Evolutionary conservation across 2,113 vertebrate species (phyloP).

Genomic region (Phylloscopus trochiloides): DNA sequence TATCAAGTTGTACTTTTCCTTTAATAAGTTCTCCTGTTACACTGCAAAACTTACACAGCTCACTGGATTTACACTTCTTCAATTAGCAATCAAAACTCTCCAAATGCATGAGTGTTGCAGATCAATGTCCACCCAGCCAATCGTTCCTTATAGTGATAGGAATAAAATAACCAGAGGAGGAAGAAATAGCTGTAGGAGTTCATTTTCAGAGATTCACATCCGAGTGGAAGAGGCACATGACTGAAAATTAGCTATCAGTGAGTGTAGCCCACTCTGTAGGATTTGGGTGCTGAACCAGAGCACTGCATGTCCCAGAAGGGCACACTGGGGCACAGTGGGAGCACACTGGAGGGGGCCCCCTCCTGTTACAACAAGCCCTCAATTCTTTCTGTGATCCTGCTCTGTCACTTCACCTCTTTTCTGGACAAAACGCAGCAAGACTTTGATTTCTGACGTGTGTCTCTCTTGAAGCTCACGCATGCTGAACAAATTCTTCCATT

Average conservation of each 20-base stretch:
- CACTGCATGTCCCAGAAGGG: background rate
- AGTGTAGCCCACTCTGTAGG: too few relatives aligned
- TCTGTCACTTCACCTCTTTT: background rate
- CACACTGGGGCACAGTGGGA: background rate
- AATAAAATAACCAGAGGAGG: background rate
- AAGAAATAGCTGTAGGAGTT: background rate
- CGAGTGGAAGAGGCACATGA: background rate
- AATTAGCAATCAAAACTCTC: slow-evolving; percentile 12
- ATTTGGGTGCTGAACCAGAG: background rate
- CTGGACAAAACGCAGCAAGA: background rate
- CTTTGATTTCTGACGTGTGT: background rate
- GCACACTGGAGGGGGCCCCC: background rate
- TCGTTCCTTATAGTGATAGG: background rate
- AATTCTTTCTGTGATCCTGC: background rate
- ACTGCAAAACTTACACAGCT: background rate
- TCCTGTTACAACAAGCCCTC: background rate
- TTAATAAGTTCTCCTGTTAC: background rate
- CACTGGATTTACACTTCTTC: slow-evolving; percentile 6
- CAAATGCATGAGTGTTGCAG: background rate
- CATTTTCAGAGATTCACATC: background rate
- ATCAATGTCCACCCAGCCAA: background rate
- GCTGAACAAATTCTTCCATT: background rate
- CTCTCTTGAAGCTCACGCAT: rapidly evolving
- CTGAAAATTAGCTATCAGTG: background rate
- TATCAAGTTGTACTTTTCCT: slow-evolving; percentile 24